Evolutionary conservation across 2,797 vertebrate species (phyloP), one percentile per base, ranked within the genome.

Genomic region (Coregonus suidteri): DNA sequence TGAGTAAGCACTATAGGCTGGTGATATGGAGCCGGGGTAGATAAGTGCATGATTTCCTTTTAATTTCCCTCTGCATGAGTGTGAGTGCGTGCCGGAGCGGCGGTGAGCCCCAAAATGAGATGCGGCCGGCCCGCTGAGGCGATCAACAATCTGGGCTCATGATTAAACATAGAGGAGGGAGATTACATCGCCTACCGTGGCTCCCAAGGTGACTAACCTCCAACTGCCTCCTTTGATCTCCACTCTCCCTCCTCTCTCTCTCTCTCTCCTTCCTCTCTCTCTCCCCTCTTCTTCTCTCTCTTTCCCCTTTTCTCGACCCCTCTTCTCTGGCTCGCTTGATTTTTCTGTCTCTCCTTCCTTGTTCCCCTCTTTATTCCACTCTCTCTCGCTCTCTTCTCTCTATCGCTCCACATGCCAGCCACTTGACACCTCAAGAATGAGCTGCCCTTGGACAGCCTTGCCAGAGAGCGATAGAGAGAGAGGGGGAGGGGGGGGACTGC

Each of bases 151-250:
- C 78, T 47, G 76, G 77, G 83, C 85, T 91, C 88, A 89, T 90
- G 91, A 92, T 93, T 93, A 91, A 92, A 91, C 88, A 91, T 88
- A 78, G 88, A 80, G 82, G 79, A 86, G 83, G 74, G 83, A 87
- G 82, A 83, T 87, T 51, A 88, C 89, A 87, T 88, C 87, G 64
- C 73, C 59, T 64, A 30, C 25, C 34, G 52, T 74, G 18, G 77
- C 82, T 62, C 65, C 74, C 73, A 74, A 81, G 84, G 77, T 81
- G 80, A 65, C 77, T 71, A 41, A 79, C 73, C 79, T 64, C 47
- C 65, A 77, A 74, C 83, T 75, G 84, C 77, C 54, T 79, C 77
- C 77, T 79, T 72, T 79, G 74, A 82, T 78, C 81, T 75, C 67
- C 1, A 16, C 69, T 65, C 67, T 75, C 4, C 75, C 79, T 80